Percentiles rank a stretch among this genome's conserved stretches.
Conservation (phyloP, 30 jellyfish, hydroid and myxozoan genomes). For the Phacellophora camtschatica region DNA sequence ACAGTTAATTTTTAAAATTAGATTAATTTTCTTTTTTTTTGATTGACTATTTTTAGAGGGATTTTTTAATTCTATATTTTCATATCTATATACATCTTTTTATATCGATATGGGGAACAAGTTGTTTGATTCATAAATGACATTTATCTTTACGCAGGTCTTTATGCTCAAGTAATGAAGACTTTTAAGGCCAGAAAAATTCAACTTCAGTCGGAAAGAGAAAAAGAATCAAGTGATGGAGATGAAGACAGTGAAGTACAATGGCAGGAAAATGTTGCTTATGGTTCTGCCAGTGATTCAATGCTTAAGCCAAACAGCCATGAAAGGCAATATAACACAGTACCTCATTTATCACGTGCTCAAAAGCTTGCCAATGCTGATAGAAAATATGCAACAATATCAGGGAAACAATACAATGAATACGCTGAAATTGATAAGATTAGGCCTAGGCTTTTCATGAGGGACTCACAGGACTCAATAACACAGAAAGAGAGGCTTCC, state of each 20-base stretch:
- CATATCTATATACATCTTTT: not conserved
- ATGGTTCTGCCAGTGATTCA: slow-evolving; percentile 39
- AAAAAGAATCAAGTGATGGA: slow-evolving; percentile 63
- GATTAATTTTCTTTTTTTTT: no score
- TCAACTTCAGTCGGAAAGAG: not conserved
- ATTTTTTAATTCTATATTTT: not conserved
- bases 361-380: slow-evolving; percentile 48
- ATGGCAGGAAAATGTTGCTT: slow-evolving; percentile 91
- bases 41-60: not conserved
- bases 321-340: slow-evolving; percentile 88
- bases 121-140: no score
- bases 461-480: slow-evolving; percentile 13
- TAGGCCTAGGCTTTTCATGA: slow-evolving; percentile 45
- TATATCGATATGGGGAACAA: not conserved
- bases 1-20: no score
- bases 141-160: no score
- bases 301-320: slow-evolving; percentile 20
- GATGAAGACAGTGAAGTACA: slow-evolving; percentile 86
- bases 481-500: slow-evolving; percentile 4
- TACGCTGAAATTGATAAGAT: slow-evolving; percentile 61
- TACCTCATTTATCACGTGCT: slow-evolving; percentile 80
- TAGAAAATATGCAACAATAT: slow-evolving; percentile 51
- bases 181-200: not conserved
- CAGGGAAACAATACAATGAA: slow-evolving; percentile 36
- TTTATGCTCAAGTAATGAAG: slow-evolving; percentile 77